phyloP scores from a whole-genome alignment of 1,140 invertebrate genomes.

The Propsilocerus akamusi region DNA sequence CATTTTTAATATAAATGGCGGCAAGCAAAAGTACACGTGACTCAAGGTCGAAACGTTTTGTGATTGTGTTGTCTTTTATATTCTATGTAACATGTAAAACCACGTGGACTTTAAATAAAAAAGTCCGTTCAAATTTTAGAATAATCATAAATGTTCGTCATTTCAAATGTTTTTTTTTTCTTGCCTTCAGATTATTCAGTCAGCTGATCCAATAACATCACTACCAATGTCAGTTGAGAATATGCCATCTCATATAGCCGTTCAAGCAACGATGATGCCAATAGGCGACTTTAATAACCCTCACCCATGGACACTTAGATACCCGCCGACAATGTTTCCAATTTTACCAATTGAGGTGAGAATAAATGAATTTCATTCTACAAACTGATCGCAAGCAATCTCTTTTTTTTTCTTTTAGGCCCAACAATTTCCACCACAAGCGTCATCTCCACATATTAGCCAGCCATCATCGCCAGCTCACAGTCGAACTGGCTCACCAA shows the following conservation, averaged over 20 bases:
- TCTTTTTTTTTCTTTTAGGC: slow-evolving; percentile 11
- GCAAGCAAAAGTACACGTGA: too few relatives aligned
- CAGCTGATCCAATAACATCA: slow-evolving; percentile 10
- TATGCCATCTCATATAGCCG: slow-evolving; percentile 17
- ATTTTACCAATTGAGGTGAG: neutral
- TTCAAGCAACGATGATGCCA: slow-evolving; percentile 21
- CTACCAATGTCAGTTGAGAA: slow-evolving; percentile 17
- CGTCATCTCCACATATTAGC: slow-evolving; percentile 33
- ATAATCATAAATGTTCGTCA: too few relatives aligned
- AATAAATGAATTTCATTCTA: neutral
- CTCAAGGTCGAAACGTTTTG: too few relatives aligned
- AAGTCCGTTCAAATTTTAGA: too few relatives aligned
- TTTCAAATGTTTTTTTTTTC: too few relatives aligned
- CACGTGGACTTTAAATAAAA: too few relatives aligned
- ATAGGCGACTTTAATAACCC: slow-evolving; percentile 19
- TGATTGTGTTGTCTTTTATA: too few relatives aligned
- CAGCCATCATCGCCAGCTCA: slow-evolving; percentile 33
- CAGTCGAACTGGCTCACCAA: slow-evolving; percentile 28
- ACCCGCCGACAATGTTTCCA: slow-evolving; percentile 3
- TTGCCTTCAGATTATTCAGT: slow-evolving; percentile 13
- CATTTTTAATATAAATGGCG: too few relatives aligned
- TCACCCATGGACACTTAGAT: slow-evolving; percentile 11
- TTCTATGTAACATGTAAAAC: too few relatives aligned
- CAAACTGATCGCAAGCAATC: neutral
- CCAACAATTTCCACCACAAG: slow-evolving; percentile 24